Base-by-base conservation (phyloP, 2,888 invertebrate species). In the Phyllotreta striolata region DNA sequence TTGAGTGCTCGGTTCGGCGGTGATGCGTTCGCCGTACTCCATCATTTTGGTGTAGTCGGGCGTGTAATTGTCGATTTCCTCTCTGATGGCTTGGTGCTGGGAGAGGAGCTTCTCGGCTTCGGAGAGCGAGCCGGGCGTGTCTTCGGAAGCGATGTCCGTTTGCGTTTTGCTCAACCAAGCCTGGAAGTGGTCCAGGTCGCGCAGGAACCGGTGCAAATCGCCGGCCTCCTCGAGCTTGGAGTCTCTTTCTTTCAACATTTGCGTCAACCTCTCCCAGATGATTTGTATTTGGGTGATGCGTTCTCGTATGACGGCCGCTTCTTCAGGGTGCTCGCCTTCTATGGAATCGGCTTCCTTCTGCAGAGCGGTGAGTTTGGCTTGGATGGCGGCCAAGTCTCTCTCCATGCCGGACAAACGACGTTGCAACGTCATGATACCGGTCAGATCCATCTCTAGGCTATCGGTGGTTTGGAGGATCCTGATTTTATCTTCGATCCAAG, bases 401-500 rank as follows among this genome's bases (percentile, higher is more conserved):
- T 99, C 99, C 97, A 99, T 98, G 14, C 78, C 77, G n/a, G 96
- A 95, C 39, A 99, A 87, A 58, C 98, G 91, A 62, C 98, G 89
- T 82, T 98, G 95, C 39, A 99, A 85, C 0, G 98, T 98, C 98
- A 99, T 99, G 46, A 99, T 97, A 73, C 95, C 95, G 61, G 95
- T 95, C 74, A 99, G 88, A 82, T 99, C 99, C 93, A 98, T 98
- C 83, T 98, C 97, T 75, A 99, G 85, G 77, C 95, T 96, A 80
- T 98, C 98, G 3, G 98, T 98, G 76, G 97, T 96, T 76, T 99
- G 98, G 49, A 99, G 86, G 73, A 99, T 95, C 74, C 98, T 91
- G 78, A 97, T 96, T 87, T 99, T 99, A 82, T 99, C 99, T 82
- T 98, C 96, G 81, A 98, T 98, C 98, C 98, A 98, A 2, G 96